These are phyloP conservation scores for Plagodis pulveraria DNA, from an alignment of 2,888 invertebrate species.

Conservation along the genomic window DNA sequence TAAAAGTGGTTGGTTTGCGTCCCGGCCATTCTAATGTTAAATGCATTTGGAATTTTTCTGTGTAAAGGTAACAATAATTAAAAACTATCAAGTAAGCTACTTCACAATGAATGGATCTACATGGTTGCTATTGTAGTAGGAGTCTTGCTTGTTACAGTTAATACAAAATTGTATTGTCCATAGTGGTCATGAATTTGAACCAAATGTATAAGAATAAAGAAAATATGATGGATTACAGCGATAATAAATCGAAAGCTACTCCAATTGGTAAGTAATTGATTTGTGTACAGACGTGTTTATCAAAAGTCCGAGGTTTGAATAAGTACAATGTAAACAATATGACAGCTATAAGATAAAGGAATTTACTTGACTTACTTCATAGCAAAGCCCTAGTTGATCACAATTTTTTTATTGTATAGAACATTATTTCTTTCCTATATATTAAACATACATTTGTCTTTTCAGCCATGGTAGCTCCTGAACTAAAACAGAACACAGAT, in stretches of 20 bases:
- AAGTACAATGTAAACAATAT: neutral
- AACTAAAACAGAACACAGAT: slow-evolving; percentile 70
- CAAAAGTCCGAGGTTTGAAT: neutral
- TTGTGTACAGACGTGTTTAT: neutral
- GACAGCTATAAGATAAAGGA: too few relatives aligned
- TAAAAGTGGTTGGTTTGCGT: slow-evolving; percentile 21
- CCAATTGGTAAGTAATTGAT: slow-evolving; percentile 65
- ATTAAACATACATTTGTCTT: slow-evolving; percentile 9
- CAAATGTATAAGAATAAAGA: slow-evolving; percentile 71
- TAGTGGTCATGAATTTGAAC: slow-evolving; percentile 59
- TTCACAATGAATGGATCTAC: too few relatives aligned
- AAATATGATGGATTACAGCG: slow-evolving; percentile 56
- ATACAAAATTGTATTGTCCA: slow-evolving; percentile 3
- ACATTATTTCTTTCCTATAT: neutral
- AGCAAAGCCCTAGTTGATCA: too few relatives aligned
- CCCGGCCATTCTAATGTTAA: slow-evolving; percentile 18
- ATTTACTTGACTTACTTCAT: too few relatives aligned
- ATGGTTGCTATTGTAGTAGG: too few relatives aligned
- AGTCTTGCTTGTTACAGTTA: slow-evolving; percentile 10
- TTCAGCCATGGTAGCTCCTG: slow-evolving; percentile 80
- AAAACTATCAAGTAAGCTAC: too few relatives aligned
- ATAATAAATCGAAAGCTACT: slow-evolving; percentile 69
- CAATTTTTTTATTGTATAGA: too few relatives aligned
- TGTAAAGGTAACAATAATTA: too few relatives aligned
- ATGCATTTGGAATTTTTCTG: slow-evolving; percentile 3